Evolutionary conservation across 1,140 invertebrate genomes (phyloP), one percentile per base, ranked within the genome.

Genomic region (Micrasema minimum): DNA sequence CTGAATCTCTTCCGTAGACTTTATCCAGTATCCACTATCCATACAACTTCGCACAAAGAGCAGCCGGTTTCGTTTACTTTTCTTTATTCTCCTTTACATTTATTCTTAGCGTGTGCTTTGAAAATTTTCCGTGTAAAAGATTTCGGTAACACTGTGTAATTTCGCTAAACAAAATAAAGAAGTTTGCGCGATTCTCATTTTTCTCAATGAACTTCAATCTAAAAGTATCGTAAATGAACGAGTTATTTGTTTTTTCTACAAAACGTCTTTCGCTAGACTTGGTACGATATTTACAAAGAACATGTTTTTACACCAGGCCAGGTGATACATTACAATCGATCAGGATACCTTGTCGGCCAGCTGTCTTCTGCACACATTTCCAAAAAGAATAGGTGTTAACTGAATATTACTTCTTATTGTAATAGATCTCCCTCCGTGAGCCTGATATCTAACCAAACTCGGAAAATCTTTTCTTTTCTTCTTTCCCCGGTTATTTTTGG

Each of bases 21-120:
- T 31, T 31, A 4, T 31, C 26, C 14, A 20, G 1, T 20, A 55
- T n/a, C 51, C 10, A 55, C 51, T 14, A 23, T 31, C 12, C 55
- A 57, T 37, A 43, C 55, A 59, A 38, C 10, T 41, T 35, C 22
- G 16, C 22, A 59, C 35, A 59, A 59, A 43, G 55, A 59, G 55
- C 55, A 31, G 55, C 55, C 20, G 37, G 55, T 59, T 59, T 59
- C 55, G 38, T 59, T 59, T 51, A 51, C 48, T 18, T 22, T 23
- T 23, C 20, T 23, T 20, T 41, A 9, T 59, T 59, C 55, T 18
- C 16, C 35, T 37, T n/a, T 37, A 14, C 37, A 31, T 14, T 37
- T 59, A 37, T 41, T 22, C 55, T n/a, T n/a, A n/a, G 55, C 55
- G 35, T 59, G 35, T 41, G 35, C 55, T 31, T 31, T 31, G 26